Percentiles rank a stretch among this genome's conserved stretches.
Evolutionary conservation across 2,888 invertebrate genomes (phyloP).

Genomic region (Thera obeliscata): DNA sequence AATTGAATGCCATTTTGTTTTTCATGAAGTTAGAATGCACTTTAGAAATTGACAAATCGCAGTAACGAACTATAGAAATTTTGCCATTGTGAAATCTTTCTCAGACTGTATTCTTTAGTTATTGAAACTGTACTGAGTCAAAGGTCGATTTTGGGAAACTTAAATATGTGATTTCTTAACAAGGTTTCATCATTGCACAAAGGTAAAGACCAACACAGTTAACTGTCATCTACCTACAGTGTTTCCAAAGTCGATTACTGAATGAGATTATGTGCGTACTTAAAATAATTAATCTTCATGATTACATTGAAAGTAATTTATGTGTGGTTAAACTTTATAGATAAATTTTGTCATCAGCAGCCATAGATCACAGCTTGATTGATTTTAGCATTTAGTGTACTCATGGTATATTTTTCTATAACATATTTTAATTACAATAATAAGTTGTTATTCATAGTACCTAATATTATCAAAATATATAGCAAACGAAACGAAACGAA

Average conservation of each 20-base stretch:
- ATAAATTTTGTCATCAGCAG: not conserved
- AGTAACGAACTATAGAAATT: not conserved
- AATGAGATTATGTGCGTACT: not conserved
- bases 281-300: not conserved
- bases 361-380: not conserved
- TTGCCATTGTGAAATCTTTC: not conserved
- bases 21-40: too few species aligned
- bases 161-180: slow-evolving; percentile 26
- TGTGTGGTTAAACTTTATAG: not conserved
- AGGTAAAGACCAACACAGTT: slow-evolving; percentile 8
- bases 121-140: slow-evolving; percentile 29
- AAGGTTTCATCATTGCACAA: slow-evolving; percentile 33
- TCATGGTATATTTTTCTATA: too few species aligned
- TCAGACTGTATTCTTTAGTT: slow-evolving; percentile 14
- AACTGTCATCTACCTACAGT: slow-evolving; percentile 3
- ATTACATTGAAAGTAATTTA: not conserved
- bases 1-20: too few species aligned
- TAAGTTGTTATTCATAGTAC: too few species aligned
- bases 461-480: too few species aligned
- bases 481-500: too few species aligned
- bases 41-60: too few species aligned
- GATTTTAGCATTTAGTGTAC: not conserved
- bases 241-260: slow-evolving; percentile 11
- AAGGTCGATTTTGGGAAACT: slow-evolving; percentile 38
- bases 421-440: too few species aligned